Conservation (phyloP, 2,888 invertebrate species). For the Chamaedrilus cognettii region DNA sequence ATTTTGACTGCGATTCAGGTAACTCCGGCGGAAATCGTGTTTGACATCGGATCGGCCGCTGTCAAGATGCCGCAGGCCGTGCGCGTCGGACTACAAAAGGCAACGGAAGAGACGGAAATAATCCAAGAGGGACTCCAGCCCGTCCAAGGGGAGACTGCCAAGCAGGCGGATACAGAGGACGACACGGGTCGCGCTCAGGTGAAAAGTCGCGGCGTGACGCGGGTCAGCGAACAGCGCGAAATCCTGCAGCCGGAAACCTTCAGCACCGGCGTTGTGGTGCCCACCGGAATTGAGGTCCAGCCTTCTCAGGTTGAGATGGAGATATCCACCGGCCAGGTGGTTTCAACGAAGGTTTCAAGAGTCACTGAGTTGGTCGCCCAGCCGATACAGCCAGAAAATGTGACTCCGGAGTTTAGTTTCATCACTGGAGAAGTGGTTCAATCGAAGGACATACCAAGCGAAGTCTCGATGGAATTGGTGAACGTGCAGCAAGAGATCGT, state of each 20-base stretch:
- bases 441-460: slow-evolving; percentile 2
- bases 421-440: slow-evolving; percentile 5
- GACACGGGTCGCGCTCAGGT: slow-evolving; percentile 10
- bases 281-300: neutral
- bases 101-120: slow-evolving; percentile 7
- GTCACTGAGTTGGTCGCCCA: neutral
- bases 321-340: slow-evolving; percentile 1
- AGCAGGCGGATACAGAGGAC: slow-evolving; percentile 5
- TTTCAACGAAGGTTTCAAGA: neutral
- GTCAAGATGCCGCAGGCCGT: slow-evolving; percentile 14
- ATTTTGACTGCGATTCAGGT: too few species aligned
- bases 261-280: slow-evolving; percentile 1
- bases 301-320: slow-evolving; percentile 10
- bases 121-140: slow-evolving; percentile 13
- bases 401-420: neutral
- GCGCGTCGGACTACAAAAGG: slow-evolving; percentile 19
- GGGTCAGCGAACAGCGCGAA: slow-evolving; percentile 10
- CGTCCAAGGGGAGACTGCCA: slow-evolving; percentile 4
- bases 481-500: neutral
- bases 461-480: neutral
- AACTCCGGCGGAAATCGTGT: slow-evolving; percentile 6
- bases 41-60: slow-evolving; percentile 15
- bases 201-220: neutral
- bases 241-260: neutral
- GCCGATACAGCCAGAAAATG: neutral